These are phyloP conservation scores for Willowsia nigromaculata DNA, from an alignment of 2,888 invertebrate genomes.

Conservation along the genomic window DNA sequence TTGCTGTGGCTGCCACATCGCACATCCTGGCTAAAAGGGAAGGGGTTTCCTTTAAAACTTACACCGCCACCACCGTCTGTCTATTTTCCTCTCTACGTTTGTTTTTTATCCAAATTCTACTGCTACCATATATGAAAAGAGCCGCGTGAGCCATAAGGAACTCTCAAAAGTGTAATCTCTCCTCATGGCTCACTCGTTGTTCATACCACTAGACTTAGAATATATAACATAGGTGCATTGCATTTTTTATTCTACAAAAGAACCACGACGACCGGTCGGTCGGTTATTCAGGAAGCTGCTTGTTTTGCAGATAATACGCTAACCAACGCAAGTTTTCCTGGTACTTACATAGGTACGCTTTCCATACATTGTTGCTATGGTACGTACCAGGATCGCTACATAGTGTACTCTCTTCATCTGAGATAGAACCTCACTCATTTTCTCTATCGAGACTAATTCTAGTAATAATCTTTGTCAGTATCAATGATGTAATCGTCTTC, in stretches of 20 bases:
- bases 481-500: too few species aligned
- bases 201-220: background rate
- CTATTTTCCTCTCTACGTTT: background rate
- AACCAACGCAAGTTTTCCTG: too few species aligned
- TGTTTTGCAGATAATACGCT: too few species aligned
- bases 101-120: background rate
- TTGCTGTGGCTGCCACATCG: slow-evolving; percentile 2
- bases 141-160: slow-evolving; percentile 9
- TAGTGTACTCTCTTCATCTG: too few species aligned
- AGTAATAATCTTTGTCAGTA: too few species aligned
- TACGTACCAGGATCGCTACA: too few species aligned
- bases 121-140: background rate
- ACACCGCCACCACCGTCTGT: background rate
- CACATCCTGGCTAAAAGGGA: background rate
- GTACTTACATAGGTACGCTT: too few species aligned
- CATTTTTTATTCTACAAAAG: background rate
- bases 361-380: too few species aligned
- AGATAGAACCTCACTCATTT: too few species aligned
- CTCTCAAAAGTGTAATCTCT: slow-evolving; percentile 51
- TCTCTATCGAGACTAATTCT: too few species aligned
- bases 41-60: slow-evolving; percentile 2
- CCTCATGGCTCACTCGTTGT: slow-evolving; percentile 6
- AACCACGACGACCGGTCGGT: background rate
- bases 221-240: background rate
- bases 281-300: background rate